Percentiles rank a stretch among this genome's conserved stretches.
Evolutionary conservation across 2,113 vertebrate species (phyloP).

Genomic region (Acrocephalus kingi): DNA sequence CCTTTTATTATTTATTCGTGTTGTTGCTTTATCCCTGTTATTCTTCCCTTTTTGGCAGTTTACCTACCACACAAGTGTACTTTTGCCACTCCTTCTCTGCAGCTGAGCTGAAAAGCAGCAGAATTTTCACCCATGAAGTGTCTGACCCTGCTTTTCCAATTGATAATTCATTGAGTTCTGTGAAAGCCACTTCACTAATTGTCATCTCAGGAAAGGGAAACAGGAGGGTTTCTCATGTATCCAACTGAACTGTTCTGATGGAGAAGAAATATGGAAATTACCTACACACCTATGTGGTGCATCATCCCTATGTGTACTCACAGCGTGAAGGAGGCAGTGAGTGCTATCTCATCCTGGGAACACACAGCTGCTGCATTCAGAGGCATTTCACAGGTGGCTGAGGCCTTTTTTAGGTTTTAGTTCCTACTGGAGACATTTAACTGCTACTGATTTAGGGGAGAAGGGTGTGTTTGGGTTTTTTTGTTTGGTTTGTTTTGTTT

Average conservation of each 20-base stretch:
- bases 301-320: background rate
- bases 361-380: slow-evolving; percentile 8
- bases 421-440: no score
- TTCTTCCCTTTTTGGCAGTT: background rate
- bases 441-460: no score
- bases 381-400: background rate
- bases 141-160: background rate
- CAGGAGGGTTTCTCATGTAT: background rate
- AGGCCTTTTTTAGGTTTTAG: no score
- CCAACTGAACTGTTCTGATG: background rate
- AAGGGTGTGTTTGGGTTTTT: no score
- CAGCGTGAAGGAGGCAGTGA: background rate
- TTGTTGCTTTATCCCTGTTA: background rate
- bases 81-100: background rate
- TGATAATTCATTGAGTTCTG: background rate
- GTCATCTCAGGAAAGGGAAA: background rate
- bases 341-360: background rate
- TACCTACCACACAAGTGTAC: background rate
- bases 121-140: background rate
- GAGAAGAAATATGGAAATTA: background rate
- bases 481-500: no score
- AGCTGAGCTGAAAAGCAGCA: background rate
- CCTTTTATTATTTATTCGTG: background rate
- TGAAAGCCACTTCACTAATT: background rate
- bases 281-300: background rate